Base-by-base conservation (phyloP, 2,797 vertebrate genomes). In the Spinibarbus caldwelli region DNA sequence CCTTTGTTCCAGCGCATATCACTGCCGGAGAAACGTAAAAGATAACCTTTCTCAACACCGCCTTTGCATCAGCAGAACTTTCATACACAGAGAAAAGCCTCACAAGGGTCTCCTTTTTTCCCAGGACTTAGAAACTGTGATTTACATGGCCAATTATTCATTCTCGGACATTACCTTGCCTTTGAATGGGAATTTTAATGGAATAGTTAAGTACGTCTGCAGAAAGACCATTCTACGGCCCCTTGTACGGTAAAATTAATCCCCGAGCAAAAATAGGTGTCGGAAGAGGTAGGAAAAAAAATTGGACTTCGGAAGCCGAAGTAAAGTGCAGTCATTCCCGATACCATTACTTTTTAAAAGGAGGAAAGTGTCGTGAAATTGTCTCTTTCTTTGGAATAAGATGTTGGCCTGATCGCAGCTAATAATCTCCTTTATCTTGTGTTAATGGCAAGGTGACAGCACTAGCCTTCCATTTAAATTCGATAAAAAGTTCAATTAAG, bases 1-100 rank as follows among this genome's bases (percentile, higher is more conserved):
- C 98, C 98, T 97, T 99, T 99, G 97, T 99, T 99, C 98, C 98
- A 99, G 92, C 98, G 97, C 97, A 98, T 98, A 97, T 99, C 98
- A 91, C 98, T 99, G 96, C 89, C 71, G 94, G 81, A 85, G 59
- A 88, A 85, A 83, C 57, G 81, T 73, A 80, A 89, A 83, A 91
- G 90, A 91, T 89, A 90, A 90, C 89, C 90, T 90, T 91, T 90
- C 95, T 88, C 86, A 85, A 89, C 95, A 95, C 94, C 93, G 95
- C 95, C 93, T 95, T 92, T 93, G 90, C 95, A 94, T 96, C 96
- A 96, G 96, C 96, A 96, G 95, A 99, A 98, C 96, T 96, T 96
- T 96, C 95, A 91, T 87, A 85, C 86, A 47, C 82, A 73, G 72
- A 82, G 88, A 87, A 91, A 86, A 89, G 95, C 95, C 94, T 95